Evolutionary conservation across 1,140 invertebrate species (phyloP).

Genomic region (Cydia fagiglandana): DNA sequence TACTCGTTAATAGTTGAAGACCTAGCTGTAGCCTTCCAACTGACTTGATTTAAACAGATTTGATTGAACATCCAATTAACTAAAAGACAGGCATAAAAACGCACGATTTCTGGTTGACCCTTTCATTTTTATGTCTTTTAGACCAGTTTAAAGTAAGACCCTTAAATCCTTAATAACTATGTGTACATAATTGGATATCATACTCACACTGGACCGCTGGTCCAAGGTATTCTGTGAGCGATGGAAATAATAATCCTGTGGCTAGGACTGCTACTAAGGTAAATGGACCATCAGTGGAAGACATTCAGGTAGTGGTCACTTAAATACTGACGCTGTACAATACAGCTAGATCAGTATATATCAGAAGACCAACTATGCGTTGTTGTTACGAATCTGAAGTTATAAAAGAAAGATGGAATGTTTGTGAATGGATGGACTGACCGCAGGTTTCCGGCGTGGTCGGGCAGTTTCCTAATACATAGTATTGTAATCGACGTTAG

Average conservation of each 20-base stretch:
- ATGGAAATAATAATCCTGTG: neutral
- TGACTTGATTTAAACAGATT: too few relatives aligned
- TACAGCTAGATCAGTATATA: neutral
- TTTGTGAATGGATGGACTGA: neutral
- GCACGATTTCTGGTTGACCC: neutral
- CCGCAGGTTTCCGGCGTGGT: slow-evolving; percentile 21
- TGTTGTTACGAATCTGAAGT: neutral
- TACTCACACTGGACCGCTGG: neutral
- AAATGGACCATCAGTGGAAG: neutral
- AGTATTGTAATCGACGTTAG: slow-evolving; percentile 10
- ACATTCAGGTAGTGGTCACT: neutral
- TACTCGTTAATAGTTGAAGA: too few relatives aligned
- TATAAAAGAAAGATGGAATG: neutral
- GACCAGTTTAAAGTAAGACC: neutral
- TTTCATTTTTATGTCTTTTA: too few relatives aligned
- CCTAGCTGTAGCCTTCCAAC: too few relatives aligned
- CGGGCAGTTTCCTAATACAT: slow-evolving; percentile 5
- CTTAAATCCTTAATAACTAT: neutral
- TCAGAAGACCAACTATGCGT: neutral
- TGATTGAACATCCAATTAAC: too few relatives aligned
- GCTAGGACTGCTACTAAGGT: neutral
- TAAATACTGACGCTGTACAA: neutral
- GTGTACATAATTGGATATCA: neutral
- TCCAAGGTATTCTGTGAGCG: neutral
- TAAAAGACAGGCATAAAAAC: too few relatives aligned